Evolutionary conservation across 2,113 vertebrate species (phyloP), one percentile per base, ranked within the genome.

Genomic region (Cathartes aura): DNA sequence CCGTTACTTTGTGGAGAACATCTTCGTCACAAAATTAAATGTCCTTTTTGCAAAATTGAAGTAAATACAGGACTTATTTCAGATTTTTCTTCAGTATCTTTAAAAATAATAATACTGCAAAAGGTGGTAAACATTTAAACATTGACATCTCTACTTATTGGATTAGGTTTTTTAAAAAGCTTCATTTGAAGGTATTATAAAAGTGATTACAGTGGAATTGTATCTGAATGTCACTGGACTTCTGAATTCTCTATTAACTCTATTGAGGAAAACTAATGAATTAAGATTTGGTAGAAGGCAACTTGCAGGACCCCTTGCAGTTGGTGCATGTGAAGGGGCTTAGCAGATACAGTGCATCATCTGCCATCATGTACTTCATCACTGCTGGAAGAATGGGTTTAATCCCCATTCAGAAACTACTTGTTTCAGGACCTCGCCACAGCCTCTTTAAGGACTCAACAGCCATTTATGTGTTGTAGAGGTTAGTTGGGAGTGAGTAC

Each of bases 281-380:
- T 40, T 9, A 18, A 56, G 74, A 8, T 78, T 50, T 62, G 47
- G 43, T 58, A 24, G 68, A 30, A 81, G 24, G 24, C 27, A 17
- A 1, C 38, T 45, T 47, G 40, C 15, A 47, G 50, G 29, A 40
- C 26, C 45, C n/a, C 11, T 42, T 14, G 13, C 15, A 30, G 32
- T 2, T 20, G 40, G 42, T 23, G 15, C 30, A 2, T 8, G 11
- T 9, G 30, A 27, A 70, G 38, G 30, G 14, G 15, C 14, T 68
- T 56, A 22, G 32, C 70, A 29, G 60, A 16, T 14, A 34, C 48
- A 3, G n/a, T 4, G 20, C 26, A 8, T 42, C 38, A 4, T 59
- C 23, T 53, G 32, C 42, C 30, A 7, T 16, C 34, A 0, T 0
- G 11, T 53, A 2, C 52, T 64, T 38, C 16, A 2, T 42, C n/a